Percentiles rank a stretch among this genome's conserved stretches.
Conservation (phyloP, 2,797 vertebrate genomes). For the Otolemur crassicaudatus region DNA sequence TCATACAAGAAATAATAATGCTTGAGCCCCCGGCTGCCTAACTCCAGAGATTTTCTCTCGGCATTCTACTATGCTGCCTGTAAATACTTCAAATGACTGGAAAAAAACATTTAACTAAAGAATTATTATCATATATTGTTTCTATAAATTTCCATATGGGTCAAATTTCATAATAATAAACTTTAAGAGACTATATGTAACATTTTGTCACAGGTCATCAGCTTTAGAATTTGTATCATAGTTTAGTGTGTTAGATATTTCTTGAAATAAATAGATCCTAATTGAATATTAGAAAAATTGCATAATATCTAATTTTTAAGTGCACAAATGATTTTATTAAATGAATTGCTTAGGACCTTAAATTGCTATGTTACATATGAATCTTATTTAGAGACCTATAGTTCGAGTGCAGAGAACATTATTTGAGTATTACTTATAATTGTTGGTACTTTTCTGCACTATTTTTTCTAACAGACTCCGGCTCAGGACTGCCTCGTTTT, state of each 20-base stretch:
- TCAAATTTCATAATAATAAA: not conserved
- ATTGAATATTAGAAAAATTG: not conserved
- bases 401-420: not conserved
- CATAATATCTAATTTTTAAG: not conserved
- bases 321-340: not conserved
- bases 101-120: not conserved
- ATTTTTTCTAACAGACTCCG: not conserved
- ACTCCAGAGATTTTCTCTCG: not conserved
- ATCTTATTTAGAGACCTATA: not conserved
- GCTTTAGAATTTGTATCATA: not conserved
- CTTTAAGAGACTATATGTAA: not conserved
- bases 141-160: not conserved
- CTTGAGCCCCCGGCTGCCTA: not conserved
- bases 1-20: not conserved
- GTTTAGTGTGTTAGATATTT: not conserved
- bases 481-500: not conserved
- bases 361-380: not conserved
- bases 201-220: not conserved
- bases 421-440: not conserved
- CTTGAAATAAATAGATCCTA: not conserved
- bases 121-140: not conserved
- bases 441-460: not conserved
- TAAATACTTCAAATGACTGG: not conserved
- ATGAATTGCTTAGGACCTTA: not conserved
- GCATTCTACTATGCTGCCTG: not conserved